Percentiles rank a stretch among this genome's conserved stretches.
phyloP scores from a whole-genome alignment of 2,797 vertebrate genomes.

The Thamnophis elegans region DNA sequence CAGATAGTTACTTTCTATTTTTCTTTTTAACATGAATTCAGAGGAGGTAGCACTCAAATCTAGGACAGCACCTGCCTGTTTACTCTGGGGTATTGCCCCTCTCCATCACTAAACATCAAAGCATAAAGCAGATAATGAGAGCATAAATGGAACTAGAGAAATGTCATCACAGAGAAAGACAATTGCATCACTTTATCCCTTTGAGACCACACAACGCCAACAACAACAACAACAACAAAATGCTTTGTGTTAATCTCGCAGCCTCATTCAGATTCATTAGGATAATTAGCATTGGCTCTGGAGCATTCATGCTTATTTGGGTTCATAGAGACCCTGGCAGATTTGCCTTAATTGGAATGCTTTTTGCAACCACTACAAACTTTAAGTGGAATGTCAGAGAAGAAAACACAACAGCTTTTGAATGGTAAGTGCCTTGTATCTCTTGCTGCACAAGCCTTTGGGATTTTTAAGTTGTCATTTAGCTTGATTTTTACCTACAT shows the following conservation, averaged over 20 bases:
- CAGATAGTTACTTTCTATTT: neutral
- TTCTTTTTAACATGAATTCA: neutral
- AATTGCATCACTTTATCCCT: neutral
- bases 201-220: neutral
- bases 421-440: neutral
- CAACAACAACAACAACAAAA: neutral
- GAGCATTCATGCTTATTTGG: conserved; percentile 19
- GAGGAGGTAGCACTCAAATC: neutral
- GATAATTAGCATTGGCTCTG: conserved; percentile 23
- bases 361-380: conserved; percentile 28
- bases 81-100: neutral
- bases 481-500: conserved; percentile 39
- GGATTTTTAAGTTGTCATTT: conserved; percentile 43
- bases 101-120: conserved; percentile 7
- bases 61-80: conserved; percentile 3
- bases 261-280: conserved; percentile 19
- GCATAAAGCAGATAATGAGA: neutral
- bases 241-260: neutral
- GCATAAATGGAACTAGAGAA: conserved; percentile 10
- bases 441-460: conserved; percentile 4
- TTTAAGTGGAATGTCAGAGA: conserved; percentile 24
- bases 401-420: conserved; percentile 26
- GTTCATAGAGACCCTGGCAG: neutral
- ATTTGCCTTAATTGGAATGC: conserved; percentile 1
- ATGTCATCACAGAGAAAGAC: conserved; percentile 4